phyloP scores from a whole-genome alignment of 2,797 vertebrate species.

The Chrysocyon brachyurus region DNA sequence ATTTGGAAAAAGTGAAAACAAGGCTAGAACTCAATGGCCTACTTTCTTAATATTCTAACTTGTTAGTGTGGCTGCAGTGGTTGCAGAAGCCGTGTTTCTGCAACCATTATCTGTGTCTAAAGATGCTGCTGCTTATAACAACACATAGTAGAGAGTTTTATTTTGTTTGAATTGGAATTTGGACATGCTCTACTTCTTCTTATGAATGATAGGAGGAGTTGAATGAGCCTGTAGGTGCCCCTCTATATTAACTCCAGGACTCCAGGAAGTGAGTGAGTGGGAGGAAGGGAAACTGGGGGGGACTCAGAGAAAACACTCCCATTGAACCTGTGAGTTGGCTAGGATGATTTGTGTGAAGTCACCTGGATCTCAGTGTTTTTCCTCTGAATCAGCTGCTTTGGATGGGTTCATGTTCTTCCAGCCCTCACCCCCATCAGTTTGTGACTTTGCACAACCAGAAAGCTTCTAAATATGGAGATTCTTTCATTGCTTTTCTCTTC shows the following conservation, averaged over 20 bases:
- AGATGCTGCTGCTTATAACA: neutral
- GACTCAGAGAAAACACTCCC: neutral
- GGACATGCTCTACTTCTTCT: neutral
- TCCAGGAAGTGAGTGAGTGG: neutral
- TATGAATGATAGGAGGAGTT: neutral
- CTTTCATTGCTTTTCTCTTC: slow-evolving; percentile 25
- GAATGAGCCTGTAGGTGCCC: neutral
- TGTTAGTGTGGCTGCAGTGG: neutral
- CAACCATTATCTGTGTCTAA: neutral
- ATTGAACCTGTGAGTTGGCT: neutral
- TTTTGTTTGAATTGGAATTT: slow-evolving; percentile 57
- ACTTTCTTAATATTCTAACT: neutral
- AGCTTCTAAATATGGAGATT: neutral
- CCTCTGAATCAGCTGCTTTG: slow-evolving; percentile 37
- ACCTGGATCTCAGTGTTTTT: neutral
- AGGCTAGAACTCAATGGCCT: neutral
- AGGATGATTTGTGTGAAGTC: neutral
- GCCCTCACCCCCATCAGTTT: neutral
- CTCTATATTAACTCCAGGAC: neutral
- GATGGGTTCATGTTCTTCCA: neutral
- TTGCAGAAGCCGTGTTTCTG: neutral
- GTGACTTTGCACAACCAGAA: neutral
- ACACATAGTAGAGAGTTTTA: neutral
- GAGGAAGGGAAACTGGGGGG: neutral
- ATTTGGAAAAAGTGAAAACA: slow-evolving; percentile 20